phyloP scores from a whole-genome alignment of 2,797 vertebrate species.

The Neoniphon sammara region DNA sequence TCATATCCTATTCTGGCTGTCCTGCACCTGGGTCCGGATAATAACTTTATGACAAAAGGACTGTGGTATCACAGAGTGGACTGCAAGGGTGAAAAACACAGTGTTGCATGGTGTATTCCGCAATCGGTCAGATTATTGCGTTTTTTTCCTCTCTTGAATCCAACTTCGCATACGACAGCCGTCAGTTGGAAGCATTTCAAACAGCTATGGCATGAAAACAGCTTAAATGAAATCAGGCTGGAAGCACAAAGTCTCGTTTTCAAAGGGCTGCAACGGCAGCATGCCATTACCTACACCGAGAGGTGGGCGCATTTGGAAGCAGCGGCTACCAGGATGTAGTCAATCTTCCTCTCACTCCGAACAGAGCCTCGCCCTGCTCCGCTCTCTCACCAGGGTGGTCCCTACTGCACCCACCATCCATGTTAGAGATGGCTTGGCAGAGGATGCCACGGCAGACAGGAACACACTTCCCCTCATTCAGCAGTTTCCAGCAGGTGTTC shows the following conservation, averaged over 20 bases:
- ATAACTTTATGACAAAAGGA: constrained; percentile 30
- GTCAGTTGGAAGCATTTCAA: constrained; percentile 44
- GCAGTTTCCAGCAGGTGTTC: constrained; percentile 78
- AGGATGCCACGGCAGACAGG: constrained; percentile 49
- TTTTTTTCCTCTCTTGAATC: constrained; percentile 34
- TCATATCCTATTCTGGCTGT: constrained; percentile 54
- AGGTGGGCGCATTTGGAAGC: constrained; percentile 54
- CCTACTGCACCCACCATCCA: constrained; percentile 39
- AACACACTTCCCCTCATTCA: constrained; percentile 70
- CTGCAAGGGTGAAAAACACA: constrained; percentile 5
- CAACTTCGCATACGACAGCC: constrained; percentile 6
- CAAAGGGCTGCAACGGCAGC: constrained; percentile 36
- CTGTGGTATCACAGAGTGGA: not conserved
- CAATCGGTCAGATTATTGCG: not conserved
- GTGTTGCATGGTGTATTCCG: not conserved
- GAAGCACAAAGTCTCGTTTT: constrained; percentile 48
- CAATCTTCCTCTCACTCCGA: constrained; percentile 67
- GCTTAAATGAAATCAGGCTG: constrained; percentile 50
- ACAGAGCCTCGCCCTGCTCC: constrained; percentile 68
- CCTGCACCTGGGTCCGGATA: constrained; percentile 47
- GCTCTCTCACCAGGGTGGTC: constrained; percentile 65
- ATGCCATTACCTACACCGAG: constrained; percentile 56
- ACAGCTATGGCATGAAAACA: constrained; percentile 44
- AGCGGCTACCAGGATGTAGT: constrained; percentile 70
- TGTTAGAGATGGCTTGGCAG: constrained; percentile 58